Conservation (phyloP, 1,140 invertebrate species). For the Drosophila littoralis region DNA sequence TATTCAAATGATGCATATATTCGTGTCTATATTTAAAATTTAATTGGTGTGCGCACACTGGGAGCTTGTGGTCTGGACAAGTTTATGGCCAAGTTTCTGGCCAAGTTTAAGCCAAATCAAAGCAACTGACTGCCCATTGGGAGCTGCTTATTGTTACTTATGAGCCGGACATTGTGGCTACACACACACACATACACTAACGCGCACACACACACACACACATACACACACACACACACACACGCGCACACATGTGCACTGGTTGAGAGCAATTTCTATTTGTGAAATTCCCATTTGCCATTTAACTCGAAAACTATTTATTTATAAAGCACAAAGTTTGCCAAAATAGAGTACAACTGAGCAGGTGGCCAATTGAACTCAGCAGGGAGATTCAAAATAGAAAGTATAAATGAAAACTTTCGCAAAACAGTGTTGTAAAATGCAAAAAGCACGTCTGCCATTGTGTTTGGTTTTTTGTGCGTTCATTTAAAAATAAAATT, state of each 20-base stretch:
- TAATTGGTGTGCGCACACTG: constrained; percentile 12
- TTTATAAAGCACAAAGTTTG: constrained; percentile 18
- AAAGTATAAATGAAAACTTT: not conserved
- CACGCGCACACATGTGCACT: constrained; percentile 1
- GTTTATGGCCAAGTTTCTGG: constrained; percentile 35
- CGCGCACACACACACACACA: not conserved
- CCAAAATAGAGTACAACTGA: constrained; percentile 13
- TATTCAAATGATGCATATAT: not conserved
- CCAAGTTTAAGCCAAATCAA: constrained; percentile 33
- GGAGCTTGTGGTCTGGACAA: constrained; percentile 7
- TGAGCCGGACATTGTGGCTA: constrained; percentile 22
- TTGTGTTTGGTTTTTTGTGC: constrained; percentile 1
- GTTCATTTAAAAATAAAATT: constrained; percentile 4
- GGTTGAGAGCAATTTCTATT: constrained; percentile 34
- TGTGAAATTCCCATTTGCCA: constrained; percentile 25
- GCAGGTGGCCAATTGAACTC: constrained; percentile 18
- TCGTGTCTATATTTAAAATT: not conserved
- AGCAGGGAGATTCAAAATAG: not conserved
- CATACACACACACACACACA: constrained; percentile 1
- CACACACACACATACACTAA: constrained; percentile 7
- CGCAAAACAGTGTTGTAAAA: constrained; percentile 4
- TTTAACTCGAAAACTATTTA: constrained; percentile 37
- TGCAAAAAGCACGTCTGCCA: not conserved
- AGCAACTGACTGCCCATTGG: constrained; percentile 28
- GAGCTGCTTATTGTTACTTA: constrained; percentile 9